A percentile compares a stretch with the other conserved stretches of the same genome.
Conservation (phyloP, 2,113 vertebrate species). For the Gymnocephalus cernua region DNA sequence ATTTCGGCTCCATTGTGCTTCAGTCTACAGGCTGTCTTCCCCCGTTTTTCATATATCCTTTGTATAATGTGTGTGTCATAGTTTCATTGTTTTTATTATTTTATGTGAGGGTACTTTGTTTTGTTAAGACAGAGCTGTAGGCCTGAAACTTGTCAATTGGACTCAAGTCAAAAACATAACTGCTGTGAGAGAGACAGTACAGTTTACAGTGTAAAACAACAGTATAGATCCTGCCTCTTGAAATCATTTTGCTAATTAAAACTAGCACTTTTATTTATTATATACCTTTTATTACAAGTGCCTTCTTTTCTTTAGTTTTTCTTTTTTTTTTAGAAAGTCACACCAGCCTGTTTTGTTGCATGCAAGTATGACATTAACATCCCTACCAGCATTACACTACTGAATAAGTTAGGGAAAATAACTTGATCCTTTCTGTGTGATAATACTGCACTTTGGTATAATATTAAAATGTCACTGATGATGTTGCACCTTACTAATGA, state of each 20-base stretch:
- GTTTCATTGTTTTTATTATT: not conserved
- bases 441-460: no score
- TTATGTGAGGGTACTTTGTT: conserved; percentile 7
- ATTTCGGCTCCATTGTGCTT: conserved; percentile 63
- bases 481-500: no score
- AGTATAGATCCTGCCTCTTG: not conserved
- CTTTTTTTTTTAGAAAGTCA: not conserved
- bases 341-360: not conserved
- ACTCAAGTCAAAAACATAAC: not conserved
- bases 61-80: not conserved
- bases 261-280: not conserved
- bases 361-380: not conserved
- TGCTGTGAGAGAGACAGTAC: not conserved
- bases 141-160: not conserved
- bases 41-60: conserved; percentile 3
- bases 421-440: no score
- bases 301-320: not conserved
- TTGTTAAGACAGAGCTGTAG: not conserved
- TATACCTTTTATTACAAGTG: not conserved
- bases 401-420: no score
- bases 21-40: not conserved
- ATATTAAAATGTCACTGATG: no score
- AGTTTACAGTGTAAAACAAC: not conserved
- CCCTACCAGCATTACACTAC: no score
- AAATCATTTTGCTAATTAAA: not conserved